Evolutionary conservation across 1,140 invertebrate species (phyloP), one percentile per base, ranked within the genome.

Genomic region (Pantala flavescens): DNA sequence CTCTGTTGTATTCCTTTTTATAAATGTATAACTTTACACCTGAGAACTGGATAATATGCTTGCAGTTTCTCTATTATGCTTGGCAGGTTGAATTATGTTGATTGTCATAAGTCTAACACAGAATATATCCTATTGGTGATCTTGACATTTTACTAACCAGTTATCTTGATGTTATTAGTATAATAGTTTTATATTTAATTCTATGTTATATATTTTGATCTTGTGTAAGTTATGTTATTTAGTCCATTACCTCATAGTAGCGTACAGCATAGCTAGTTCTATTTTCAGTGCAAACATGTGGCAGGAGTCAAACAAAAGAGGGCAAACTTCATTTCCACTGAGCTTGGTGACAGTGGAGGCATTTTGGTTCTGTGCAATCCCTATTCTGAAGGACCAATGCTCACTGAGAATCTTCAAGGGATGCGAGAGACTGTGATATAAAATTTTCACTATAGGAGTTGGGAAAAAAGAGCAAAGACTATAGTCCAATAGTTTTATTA

Each of bases 351-450:
- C 42, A 74, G 73, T 21, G 74, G 72, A 74, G 72, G 71, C 70
- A 72, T 77, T 21, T 74, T 76, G 73, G 76, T 77, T 76, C 74
- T 77, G 75, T 76, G 75, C 77, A 77, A 77, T 76, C 77, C 77
- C 72, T 77, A 75, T 76, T 77, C 73, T 72, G 75, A 77, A 75
- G 73, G 74, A 76, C 75, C 71, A 63, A 75, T 76, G 75, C 72
- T 75, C 74, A 76, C 75, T 72, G 75, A 74, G 63, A 71, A 72
- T 71, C 42, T 77, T 49, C 71, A 73, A 70, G 70, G 71, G 73
- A 75, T 73, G 74, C 76, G 76, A 76, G 76, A 77, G 70, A 77
- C 76, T 74, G 74, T 77, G 76, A 75, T 77, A 63, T 63, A 63
- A 63, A 19, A 63, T 63, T 36, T 63, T 63, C 49, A 63, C 49